These are phyloP conservation scores for Oeneis ivallda DNA, from an alignment of 2,888 invertebrate genomes.

Conservation along the genomic window DNA sequence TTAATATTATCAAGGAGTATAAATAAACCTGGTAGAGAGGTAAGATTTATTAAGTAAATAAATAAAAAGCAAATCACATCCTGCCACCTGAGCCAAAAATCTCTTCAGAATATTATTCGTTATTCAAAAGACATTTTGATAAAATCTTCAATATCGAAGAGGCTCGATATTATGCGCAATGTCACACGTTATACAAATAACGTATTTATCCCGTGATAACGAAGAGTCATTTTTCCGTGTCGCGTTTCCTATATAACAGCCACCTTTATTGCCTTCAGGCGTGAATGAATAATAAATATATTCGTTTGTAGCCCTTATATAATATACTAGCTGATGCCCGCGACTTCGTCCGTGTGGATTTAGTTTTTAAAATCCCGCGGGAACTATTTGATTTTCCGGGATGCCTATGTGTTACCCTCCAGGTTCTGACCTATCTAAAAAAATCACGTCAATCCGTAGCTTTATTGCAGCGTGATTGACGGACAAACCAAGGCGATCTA, in stretches of 20 bases:
- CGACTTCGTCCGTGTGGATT: too few relatives aligned
- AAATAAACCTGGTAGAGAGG: background rate
- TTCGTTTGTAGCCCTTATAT: background rate
- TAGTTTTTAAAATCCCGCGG: too few relatives aligned
- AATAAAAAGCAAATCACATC: constrained; percentile 1
- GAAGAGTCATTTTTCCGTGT: background rate
- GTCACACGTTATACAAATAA: background rate
- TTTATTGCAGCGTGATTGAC: background rate
- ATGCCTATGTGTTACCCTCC: too few relatives aligned
- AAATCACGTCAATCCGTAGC: too few relatives aligned
- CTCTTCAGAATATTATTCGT: constrained; percentile 25
- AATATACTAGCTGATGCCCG: too few relatives aligned
- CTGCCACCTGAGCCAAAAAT: constrained; percentile 16
- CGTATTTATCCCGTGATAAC: background rate
- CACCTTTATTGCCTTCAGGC: constrained; percentile 3
- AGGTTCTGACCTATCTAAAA: too few relatives aligned
- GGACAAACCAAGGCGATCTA: too few relatives aligned
- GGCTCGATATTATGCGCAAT: constrained; percentile 28
- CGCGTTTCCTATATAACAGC: background rate
- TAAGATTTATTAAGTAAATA: background rate
- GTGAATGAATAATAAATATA: constrained; percentile 9
- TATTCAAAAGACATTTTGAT: constrained; percentile 31
- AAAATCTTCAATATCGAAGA: constrained; percentile 22
- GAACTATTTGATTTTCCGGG: too few relatives aligned
- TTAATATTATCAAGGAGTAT: too few relatives aligned